These are phyloP conservation scores for Lacerta bilineata DNA, from an alignment of 2,797 vertebrate species.

Conservation along the genomic window DNA sequence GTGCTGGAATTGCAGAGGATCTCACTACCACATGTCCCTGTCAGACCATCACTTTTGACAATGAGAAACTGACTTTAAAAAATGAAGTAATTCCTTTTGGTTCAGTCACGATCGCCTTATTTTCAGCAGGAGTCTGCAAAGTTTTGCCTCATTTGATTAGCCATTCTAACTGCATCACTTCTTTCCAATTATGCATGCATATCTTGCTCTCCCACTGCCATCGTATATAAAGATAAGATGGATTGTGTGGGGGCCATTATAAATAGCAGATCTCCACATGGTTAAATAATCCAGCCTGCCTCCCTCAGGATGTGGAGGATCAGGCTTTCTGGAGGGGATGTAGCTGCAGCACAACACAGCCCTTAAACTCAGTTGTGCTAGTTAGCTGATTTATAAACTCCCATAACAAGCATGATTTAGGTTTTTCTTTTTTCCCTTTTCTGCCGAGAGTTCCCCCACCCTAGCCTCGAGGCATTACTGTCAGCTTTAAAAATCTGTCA, in stretches of 20 bases:
- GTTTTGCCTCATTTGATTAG: conserved; percentile 14
- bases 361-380: conserved; percentile 38
- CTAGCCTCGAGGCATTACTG: conserved; percentile 68
- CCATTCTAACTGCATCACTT: background rate
- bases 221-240: conserved; percentile 33
- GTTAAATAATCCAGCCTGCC: conserved; percentile 48
- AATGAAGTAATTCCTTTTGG: conserved; percentile 4
- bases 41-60: background rate
- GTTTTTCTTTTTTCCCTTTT: conserved; percentile 41
- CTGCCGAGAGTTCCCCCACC: conserved; percentile 64
- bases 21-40: background rate
- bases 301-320: conserved; percentile 36
- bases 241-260: background rate
- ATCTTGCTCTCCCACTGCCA: conserved; percentile 34
- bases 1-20: too few relatives aligned
- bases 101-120: conserved; percentile 35
- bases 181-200: conserved; percentile 45
- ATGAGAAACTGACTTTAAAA: background rate
- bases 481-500: conserved; percentile 71
- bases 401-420: conserved; percentile 68
- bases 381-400: conserved; percentile 60
- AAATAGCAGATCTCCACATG: conserved; percentile 10
- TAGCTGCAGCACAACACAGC: conserved; percentile 53
- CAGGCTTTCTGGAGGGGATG: conserved; percentile 22
- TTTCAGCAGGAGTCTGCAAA: background rate